Base-by-base conservation (phyloP, 1,140 invertebrate genomes). In the Heliconius himera region DNA sequence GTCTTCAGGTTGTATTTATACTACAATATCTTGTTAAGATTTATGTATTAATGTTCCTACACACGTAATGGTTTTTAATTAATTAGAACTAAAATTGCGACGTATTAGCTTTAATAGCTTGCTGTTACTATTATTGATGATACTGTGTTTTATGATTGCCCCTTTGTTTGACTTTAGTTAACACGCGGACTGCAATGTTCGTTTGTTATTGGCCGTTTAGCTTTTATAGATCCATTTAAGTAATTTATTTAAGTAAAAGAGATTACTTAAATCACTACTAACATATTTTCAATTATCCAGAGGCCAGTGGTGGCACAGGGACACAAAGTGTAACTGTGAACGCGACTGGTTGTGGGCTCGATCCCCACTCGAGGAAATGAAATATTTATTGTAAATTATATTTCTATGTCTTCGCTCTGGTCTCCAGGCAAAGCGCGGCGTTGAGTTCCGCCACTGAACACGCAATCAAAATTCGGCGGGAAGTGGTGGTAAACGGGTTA, bases 31-130 rank as follows among this genome's bases (percentile, higher is more conserved):
- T 66, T 3, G 11, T 66, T 66, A 26, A 18, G 60, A 29, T 1
- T 26, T 26, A 26, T 29, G 60, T 66, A 66, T 26, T 26, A 9
- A 9, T 26, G 26, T 29, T 16, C 4, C 1, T 66, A 29, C 26
- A 9, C 2, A 60, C 41, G 16, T 46, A 16, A 46, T 46, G 1
- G 3, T 13, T 13, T 13, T 13, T 13, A 26, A 66, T 66, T 29
- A 29, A 66, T 66, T 29, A 66, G 60, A 66, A 66, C 60, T 66
- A 60, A 60, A 60, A 60, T 22, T 60, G 26, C 26, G 60, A 29
- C 60, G 22, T 66, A 29, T 66, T 66, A 66, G 60, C 13, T 29
- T 66, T 66, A 66, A 29, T 16, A n/a, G n/a, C 60, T 66, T 13
- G 26, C 60, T 66, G 60, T 66, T 66, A 66, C 26, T 66, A 29